These are phyloP conservation scores for Metalampra italica DNA, from an alignment of 2,888 invertebrate species.

Conservation along the genomic window DNA sequence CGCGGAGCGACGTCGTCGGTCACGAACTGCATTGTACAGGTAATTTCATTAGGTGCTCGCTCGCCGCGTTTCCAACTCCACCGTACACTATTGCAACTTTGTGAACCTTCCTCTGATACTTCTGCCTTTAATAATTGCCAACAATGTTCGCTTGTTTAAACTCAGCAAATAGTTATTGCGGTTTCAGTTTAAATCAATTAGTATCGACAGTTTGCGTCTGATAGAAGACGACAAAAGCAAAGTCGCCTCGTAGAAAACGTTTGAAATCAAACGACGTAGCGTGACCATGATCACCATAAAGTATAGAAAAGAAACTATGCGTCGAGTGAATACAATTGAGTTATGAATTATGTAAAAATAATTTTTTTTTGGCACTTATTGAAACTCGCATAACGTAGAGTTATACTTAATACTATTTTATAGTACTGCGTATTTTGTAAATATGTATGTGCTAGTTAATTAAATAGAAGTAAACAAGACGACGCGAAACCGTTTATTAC, in stretches of 20 bases:
- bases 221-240: slow-evolving; percentile 16
- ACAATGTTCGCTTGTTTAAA: slow-evolving; percentile 8
- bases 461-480: no score
- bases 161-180: slow-evolving; percentile 20
- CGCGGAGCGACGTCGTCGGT: slow-evolving; percentile 26
- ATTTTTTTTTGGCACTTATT: no score
- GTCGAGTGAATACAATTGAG: no score
- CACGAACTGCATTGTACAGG: slow-evolving; percentile 57
- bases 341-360: no score
- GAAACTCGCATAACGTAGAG: no score
- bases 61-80: slow-evolving; percentile 15
- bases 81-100: slow-evolving; percentile 4
- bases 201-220: slow-evolving; percentile 14
- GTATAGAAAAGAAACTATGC: no score
- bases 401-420: no score
- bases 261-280: slow-evolving; percentile 16
- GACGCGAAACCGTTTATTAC: no score
- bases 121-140: slow-evolving; percentile 16
- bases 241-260: slow-evolving; percentile 25
- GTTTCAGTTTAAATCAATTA: slow-evolving; percentile 24
- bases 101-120: background rate
- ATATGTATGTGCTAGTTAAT: no score
- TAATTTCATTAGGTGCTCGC: slow-evolving; percentile 54
- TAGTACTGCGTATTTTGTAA: no score
- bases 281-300: slow-evolving; percentile 28